Evolutionary conservation across 2,888 invertebrate species (phyloP), one percentile per base, ranked within the genome.

Genomic region (Galeruca laticollis): DNA sequence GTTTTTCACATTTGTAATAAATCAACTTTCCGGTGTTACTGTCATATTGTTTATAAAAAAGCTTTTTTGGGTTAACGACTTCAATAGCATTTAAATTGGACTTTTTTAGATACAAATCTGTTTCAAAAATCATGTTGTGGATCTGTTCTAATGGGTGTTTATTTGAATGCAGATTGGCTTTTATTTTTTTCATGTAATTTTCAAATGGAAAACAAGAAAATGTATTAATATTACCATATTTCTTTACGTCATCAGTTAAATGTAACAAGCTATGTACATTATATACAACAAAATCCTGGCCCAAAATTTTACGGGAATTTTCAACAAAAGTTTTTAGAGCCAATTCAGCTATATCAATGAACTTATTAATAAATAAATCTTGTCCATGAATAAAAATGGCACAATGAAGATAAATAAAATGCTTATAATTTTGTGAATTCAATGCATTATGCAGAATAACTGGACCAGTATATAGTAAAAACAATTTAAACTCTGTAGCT

Each of bases 171-270:
- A 49, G 8, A 33, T 61, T 61, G n/a, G 11, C 10, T 49, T 57
- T 57, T 65, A 62, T 35, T 8, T 20, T 18, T 2, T 15, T 35
- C 43, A 64, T 33, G 21, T 64, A 56, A 37, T 49, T 52, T 43
- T 67, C 67, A 60, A 67, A 67, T 37, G 60, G 67, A 60, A 54
- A 67, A 26, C 67, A 67, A 21, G 21, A 11, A 40, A 26, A 67
- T 10, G 51, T 15, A 20, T 21, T n/a, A 31, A 67, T 15, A 10
- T 35, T 10, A 33, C 65, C 65, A 59, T 49, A 57, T 49, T 15
- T 40, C 10, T 26, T 35, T 26, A 64, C 64, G 43, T 66, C 66
- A 49, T 66, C 67, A 43, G 11, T 11, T 15, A 63, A 10, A 54
- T 63, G 63, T 8, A 21, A 54, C 18, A 63, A 26, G 26, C 11